Conservation (phyloP, 2,888 invertebrate genomes). For the Yponomeuta plumbellus region DNA sequence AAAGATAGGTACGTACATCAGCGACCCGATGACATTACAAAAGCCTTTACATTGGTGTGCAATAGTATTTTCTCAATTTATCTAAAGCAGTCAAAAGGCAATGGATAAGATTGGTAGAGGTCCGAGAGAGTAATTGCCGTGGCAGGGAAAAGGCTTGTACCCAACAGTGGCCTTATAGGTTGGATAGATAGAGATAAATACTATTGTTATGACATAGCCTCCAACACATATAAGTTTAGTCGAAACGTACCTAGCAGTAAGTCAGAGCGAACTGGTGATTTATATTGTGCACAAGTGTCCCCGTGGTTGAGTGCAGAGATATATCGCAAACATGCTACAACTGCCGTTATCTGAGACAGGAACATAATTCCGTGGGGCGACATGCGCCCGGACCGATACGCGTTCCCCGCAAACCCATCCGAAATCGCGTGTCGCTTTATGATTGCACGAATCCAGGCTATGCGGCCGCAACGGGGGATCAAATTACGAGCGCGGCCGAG, state of each 20-base stretch:
- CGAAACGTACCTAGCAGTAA: not conserved
- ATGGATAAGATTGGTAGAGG: too few species aligned
- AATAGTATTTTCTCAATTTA: too few species aligned
- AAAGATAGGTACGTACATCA: too few species aligned
- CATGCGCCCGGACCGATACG: conserved; percentile 33
- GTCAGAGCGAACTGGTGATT: conserved; percentile 1
- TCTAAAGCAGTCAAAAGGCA: too few species aligned
- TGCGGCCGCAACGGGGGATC: conserved; percentile 29
- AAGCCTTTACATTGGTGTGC: too few species aligned
- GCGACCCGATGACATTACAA: too few species aligned
- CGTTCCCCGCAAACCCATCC: conserved; percentile 38
- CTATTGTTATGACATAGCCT: not conserved
- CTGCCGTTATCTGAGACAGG: conserved; percentile 40
- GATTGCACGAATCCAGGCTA: conserved; percentile 38
- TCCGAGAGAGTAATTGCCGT: too few species aligned
- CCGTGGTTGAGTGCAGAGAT: conserved; percentile 9
- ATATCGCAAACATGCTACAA: conserved; percentile 21
- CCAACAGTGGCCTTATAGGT: too few species aligned
- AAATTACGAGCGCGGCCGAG: conserved; percentile 24
- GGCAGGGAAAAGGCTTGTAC: too few species aligned
- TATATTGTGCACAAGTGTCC: conserved; percentile 7
- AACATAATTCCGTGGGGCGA: conserved; percentile 32
- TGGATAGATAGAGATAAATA: too few species aligned
- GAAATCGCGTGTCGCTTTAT: conserved; percentile 40
- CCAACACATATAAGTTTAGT: not conserved